These are phyloP conservation scores for Addax nasomaculatus DNA, from an alignment of 2,113 vertebrate genomes.

Conservation along the genomic window DNA sequence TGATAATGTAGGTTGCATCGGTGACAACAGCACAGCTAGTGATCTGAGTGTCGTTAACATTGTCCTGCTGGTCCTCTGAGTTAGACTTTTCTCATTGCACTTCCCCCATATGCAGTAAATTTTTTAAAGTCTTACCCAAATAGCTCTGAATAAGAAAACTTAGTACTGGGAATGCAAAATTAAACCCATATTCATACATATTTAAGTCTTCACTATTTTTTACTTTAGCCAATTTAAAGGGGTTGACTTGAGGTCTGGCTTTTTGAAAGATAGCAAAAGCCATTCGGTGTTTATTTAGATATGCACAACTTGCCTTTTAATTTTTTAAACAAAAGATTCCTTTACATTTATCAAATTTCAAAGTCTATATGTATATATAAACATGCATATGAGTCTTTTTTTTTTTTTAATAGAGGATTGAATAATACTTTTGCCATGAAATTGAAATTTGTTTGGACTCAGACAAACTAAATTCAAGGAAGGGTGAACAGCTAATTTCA, in stretches of 20 bases:
- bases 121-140: not conserved
- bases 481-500: not conserved
- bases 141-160: not conserved
- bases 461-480: not conserved
- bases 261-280: not conserved
- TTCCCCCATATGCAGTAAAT: not conserved
- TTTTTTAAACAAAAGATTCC: not conserved
- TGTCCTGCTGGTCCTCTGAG: not conserved
- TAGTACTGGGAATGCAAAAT: not conserved
- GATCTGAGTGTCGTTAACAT: no score
- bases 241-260: not conserved
- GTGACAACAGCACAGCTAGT: not conserved
- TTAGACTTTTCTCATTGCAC: not conserved
- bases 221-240: not conserved
- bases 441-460: not conserved
- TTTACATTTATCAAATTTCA: conserved; percentile 6
- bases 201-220: conserved; percentile 2
- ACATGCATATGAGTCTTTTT: not conserved
- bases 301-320: not conserved
- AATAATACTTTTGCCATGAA: not conserved
- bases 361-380: not conserved
- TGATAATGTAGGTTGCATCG: not conserved
- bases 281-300: not conserved
- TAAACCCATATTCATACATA: not conserved
- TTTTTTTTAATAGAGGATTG: not conserved